phyloP scores from a whole-genome alignment of 2,797 vertebrate genomes.

The Poeciliopsis turneri region DNA sequence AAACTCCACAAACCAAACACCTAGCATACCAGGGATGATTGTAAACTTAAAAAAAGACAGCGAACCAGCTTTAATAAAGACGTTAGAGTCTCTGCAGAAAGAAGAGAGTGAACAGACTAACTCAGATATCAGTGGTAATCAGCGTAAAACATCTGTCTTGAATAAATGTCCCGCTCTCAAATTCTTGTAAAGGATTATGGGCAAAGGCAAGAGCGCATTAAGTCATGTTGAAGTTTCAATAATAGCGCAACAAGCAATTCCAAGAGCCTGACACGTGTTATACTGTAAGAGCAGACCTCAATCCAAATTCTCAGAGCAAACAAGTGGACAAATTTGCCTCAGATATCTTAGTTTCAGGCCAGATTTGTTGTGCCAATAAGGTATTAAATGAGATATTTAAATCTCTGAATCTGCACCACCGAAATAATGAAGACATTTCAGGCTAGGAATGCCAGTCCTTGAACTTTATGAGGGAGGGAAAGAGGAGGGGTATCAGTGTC shows the following conservation, averaged over 20 bases:
- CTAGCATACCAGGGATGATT: conserved; percentile 70
- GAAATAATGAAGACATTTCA: conserved; percentile 66
- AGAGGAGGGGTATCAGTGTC: conserved; percentile 55
- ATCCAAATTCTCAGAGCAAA: conserved; percentile 37
- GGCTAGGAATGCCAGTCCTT: conserved; percentile 70
- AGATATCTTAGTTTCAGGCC: conserved; percentile 7
- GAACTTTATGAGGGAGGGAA: conserved; percentile 67
- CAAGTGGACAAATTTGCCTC: conserved; percentile 43
- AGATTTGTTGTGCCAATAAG: conserved; percentile 20
- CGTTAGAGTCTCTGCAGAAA: conserved; percentile 48
- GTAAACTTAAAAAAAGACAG: conserved; percentile 46
- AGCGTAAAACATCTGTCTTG: conserved; percentile 73
- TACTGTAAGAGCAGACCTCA: conserved; percentile 12
- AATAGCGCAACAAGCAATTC: conserved; percentile 60
- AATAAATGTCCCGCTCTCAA: conserved; percentile 66
- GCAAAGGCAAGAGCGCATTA: conserved; percentile 64
- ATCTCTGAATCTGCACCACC: conserved; percentile 39
- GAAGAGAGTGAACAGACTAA: conserved; percentile 54
- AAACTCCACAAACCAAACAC: conserved; percentile 78
- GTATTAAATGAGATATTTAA: conserved; percentile 26
- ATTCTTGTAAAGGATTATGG: conserved; percentile 64
- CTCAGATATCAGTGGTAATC: conserved; percentile 67
- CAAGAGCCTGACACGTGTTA: conserved; percentile 45
- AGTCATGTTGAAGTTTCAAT: conserved; percentile 69
- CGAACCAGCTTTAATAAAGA: conserved; percentile 64